Evolutionary conservation across 1,140 invertebrate species (phyloP).

Genomic region (Trinorchestia longiramus): DNA sequence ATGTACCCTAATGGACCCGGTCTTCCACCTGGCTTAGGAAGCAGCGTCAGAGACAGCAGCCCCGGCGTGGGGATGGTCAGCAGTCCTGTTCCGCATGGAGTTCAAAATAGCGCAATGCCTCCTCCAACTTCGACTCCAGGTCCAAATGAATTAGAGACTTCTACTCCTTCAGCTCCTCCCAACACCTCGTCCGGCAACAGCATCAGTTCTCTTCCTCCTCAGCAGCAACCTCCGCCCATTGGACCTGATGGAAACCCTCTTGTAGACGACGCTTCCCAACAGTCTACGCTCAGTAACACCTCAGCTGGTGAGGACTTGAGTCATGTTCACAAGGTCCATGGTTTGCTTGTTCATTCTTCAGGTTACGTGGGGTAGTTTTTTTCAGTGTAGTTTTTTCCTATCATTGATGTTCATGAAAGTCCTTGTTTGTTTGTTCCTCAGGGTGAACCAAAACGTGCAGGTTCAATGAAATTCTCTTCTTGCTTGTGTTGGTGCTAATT

Average conservation of each 20-base stretch:
- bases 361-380: background rate
- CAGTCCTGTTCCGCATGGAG: constrained; percentile 28
- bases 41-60: constrained; percentile 75
- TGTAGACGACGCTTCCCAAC: constrained; percentile 87
- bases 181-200: background rate
- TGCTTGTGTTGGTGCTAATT: too few species aligned
- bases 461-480: too few species aligned
- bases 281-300: constrained; percentile 90
- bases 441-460: too few species aligned
- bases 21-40: constrained; percentile 58
- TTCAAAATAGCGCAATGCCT: constrained; percentile 71
- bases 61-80: constrained; percentile 37
- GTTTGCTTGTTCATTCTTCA: background rate
- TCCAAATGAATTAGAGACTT: constrained; percentile 56
- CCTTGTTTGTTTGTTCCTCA: too few species aligned
- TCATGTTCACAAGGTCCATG: background rate
- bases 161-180: constrained; percentile 64
- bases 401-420: too few species aligned
- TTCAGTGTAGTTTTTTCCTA: too few species aligned
- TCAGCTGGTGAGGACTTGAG: constrained; percentile 73
- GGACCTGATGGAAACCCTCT: constrained; percentile 87
- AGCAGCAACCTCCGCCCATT: constrained; percentile 73
- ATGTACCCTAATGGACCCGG: constrained; percentile 66
- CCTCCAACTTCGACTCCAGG: constrained; percentile 72
- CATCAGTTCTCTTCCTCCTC: constrained; percentile 61